phyloP scores from a whole-genome alignment of 2,113 vertebrate species.

The Trematocara zebra region DNA sequence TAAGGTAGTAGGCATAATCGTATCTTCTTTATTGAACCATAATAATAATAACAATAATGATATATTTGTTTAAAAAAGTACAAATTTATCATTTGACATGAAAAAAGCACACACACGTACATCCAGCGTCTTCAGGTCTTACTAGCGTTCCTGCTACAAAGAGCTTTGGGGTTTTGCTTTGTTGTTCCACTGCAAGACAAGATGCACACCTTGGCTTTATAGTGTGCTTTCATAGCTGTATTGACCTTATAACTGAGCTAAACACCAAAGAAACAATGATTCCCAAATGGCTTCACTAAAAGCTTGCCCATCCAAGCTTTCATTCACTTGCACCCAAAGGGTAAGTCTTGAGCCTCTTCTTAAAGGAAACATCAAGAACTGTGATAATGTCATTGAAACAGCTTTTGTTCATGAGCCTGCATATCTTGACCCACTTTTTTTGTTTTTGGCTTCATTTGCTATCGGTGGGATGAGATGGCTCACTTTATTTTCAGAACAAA shows the following conservation, averaged over 20 bases:
- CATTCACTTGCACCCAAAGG: neutral
- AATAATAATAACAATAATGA: neutral
- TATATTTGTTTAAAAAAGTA: neutral
- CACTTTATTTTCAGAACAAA: neutral
- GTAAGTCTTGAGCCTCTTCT: neutral
- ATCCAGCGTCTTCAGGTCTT: neutral
- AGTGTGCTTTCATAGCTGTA: conserved; percentile 32
- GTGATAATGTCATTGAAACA: neutral
- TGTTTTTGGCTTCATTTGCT: neutral
- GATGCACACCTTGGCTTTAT: conserved; percentile 17
- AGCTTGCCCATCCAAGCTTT: conserved; percentile 1
- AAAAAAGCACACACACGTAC: neutral
- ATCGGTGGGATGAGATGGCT: neutral
- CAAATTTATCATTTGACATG: neutral
- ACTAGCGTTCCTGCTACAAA: neutral
- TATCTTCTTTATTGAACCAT: neutral
- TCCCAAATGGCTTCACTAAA: conserved; percentile 24
- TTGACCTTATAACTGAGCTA: conserved; percentile 38
- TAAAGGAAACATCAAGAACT: neutral
- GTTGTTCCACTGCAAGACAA: conserved; percentile 9
- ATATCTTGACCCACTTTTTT: neutral
- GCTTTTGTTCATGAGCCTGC: neutral
- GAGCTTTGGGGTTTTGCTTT: conserved; percentile 19
- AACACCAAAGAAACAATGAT: conserved; percentile 14
- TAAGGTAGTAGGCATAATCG: neutral